Evolutionary conservation across 2,888 invertebrate genomes (phyloP), one percentile per base, ranked within the genome.

Genomic region (Eupeodes luniger): DNA sequence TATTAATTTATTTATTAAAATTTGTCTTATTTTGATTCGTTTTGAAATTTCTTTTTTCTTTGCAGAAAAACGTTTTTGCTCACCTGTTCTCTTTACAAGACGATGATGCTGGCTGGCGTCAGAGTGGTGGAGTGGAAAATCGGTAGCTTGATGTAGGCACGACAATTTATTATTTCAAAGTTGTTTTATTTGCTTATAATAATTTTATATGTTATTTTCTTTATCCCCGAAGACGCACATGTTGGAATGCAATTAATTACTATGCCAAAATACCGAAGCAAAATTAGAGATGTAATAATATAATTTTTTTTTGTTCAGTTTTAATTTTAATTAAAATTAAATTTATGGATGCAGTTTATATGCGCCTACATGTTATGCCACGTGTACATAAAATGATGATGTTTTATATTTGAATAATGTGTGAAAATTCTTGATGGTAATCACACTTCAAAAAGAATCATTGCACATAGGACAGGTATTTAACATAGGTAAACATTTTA

Each of bases 241-340:
- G 83, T 78, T 74, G 83, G 83, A 78, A 83, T 83, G 83, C 67
- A 83, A 83, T 83, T 83, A 78, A 79, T 72, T 61, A 67, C 74
- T 67, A 67, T 83, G 83, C 83, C 78, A 83, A 83, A 78, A 83
- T 78, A 55, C 49, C 49, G 19, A 59, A 59, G 7, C 77, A 78
- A 78, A 83, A 78, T 83, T 66, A 82, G 82, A 77, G 62, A 55
- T 49, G 34, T 16, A 67, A 40, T 40, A 40, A 40, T 40, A 40
- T 40, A 6, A 5, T 40, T 47, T 64, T 59, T 10, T 12, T 64
- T 72, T 66, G 47, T 55, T 10, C 19, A 16, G 7, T 36, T 11
- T 53, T 53, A 5, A 11, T 34, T 49, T 4, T 9, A 66, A 27
- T 44, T 64, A 12, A 16, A 44, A 44, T 0, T 7, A 64, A 67